These are phyloP conservation scores for Tetrao urogallus DNA, from an alignment of 2,113 vertebrate genomes.

Conservation along the genomic window DNA sequence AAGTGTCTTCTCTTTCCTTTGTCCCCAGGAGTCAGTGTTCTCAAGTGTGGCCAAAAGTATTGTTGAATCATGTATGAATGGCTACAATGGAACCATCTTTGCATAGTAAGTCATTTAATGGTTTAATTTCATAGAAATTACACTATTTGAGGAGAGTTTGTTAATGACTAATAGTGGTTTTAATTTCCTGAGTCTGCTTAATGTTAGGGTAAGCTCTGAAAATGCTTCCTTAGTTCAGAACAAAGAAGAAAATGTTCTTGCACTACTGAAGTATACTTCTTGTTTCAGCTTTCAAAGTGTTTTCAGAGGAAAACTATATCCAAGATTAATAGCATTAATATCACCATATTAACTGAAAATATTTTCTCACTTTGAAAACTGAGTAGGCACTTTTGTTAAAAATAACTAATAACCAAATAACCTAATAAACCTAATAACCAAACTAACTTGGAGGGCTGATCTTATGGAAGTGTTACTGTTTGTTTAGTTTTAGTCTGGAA, in stretches of 20 bases:
- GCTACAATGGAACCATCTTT: constrained; percentile 98
- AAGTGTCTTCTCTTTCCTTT: neutral
- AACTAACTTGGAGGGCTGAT: neutral
- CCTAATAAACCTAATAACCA: too few species aligned
- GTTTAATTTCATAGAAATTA: neutral
- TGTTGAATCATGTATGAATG: constrained; percentile 95
- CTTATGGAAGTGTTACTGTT: neutral
- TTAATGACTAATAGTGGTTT: neutral
- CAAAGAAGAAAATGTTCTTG: neutral
- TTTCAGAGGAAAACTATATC: neutral
- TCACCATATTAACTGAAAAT: neutral
- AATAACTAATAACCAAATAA: too few species aligned
- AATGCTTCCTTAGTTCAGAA: neutral
- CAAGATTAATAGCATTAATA: neutral
- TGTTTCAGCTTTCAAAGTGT: neutral
- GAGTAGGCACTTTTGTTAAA: neutral
- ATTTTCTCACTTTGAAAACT: neutral
- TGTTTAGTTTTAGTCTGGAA: neutral
- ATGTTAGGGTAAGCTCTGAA: neutral
- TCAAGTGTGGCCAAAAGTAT: constrained; percentile 91
- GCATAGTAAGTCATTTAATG: constrained; percentile 89
- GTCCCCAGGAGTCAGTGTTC: constrained; percentile 90
- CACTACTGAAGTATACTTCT: neutral
- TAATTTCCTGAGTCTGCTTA: neutral
- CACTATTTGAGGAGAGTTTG: neutral